These are phyloP conservation scores for Aeoliscus strigatus DNA, from an alignment of 2,797 vertebrate species.

Conservation along the genomic window DNA sequence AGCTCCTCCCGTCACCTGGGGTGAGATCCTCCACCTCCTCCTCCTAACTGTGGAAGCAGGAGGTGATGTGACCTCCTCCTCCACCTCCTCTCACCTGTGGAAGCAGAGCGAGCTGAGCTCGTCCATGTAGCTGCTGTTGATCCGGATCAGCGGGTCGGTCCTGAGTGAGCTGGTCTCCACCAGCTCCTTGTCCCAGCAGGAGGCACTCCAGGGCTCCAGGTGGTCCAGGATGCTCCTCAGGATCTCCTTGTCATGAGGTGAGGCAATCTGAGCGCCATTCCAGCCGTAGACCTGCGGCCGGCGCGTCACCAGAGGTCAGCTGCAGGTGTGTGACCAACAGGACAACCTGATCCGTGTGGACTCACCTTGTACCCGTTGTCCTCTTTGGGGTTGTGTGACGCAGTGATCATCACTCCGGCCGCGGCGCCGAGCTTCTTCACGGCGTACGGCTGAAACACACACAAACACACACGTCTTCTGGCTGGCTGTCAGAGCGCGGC, in stretches of 20 bases:
- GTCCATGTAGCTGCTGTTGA: conserved; percentile 84
- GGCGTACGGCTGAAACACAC: conserved; percentile 81
- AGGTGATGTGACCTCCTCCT: background rate
- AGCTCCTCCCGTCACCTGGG: background rate
- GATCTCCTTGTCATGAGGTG: conserved; percentile 90
- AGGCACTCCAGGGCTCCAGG: conserved; percentile 85
- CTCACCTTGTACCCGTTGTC: conserved; percentile 96
- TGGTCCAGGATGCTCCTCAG: conserved; percentile 84
- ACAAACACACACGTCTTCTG: too few species aligned
- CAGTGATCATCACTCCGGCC: conserved; percentile 95
- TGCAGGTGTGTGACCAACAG: too few species aligned
- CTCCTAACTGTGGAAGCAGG: background rate
- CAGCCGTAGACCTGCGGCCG: conserved; percentile 95
- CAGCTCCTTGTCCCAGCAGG: conserved; percentile 88
- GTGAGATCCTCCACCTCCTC: too few species aligned
- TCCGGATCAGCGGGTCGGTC: conserved; percentile 80
- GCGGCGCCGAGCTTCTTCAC: conserved; percentile 83
- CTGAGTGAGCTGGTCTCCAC: conserved; percentile 77
- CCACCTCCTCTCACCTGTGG: conserved; percentile 74
- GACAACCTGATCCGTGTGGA: too few species aligned
- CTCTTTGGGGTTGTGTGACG: conserved; percentile 94
- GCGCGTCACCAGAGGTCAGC: too few species aligned
- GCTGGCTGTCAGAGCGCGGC: too few species aligned
- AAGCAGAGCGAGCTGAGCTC: conserved; percentile 85
- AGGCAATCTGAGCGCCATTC: conserved; percentile 88